Base-by-base conservation (phyloP, 2,888 invertebrate species). In the Drosophila anceps region DNA sequence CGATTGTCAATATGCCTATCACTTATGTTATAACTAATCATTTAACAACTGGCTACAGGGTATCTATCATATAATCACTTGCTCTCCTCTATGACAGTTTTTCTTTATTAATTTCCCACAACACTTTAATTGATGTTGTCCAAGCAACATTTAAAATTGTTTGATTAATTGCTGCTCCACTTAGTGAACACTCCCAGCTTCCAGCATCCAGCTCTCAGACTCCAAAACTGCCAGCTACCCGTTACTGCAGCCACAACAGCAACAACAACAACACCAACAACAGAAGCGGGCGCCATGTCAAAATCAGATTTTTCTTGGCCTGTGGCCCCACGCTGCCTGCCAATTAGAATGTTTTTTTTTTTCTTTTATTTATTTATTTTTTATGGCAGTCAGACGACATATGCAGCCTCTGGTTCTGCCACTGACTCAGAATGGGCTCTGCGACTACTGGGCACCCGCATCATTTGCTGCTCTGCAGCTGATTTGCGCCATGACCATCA, bases 261-360 rank as follows among this genome's bases (percentile, higher is more conserved):
- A 48, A 10, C 27, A 51, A 6, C 1, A 20, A 6, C 46, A 35
- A 20, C 48, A 41, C 18, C 33, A 20, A 18, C 51, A 10, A 46
- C 43, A 39, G 24, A 29, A 69, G 35, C 69, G 60, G 69, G 61
- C 68, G 68, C 68, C 68, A 53, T 43, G 24, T 69, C 33, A 43
- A 37, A 44, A 51, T 39, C 68, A 27, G 51, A 27, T 43, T 51
- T 33, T 53, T 37, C 53, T 31, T n/a, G 13, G 39, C 5, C 48
- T 58, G 35, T 61, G 60, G 54, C 76, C 64, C 69, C 73, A 69
- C 69, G 65, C 70, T 77, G 71, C 71, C 53, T 68, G 72, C 76
- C 88, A 85, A 78, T 88, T 85, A 88, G 85, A 81, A 81, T 84
- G 81, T 13, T 53, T 35, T 39, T 54, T 27, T 27, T 39, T 51